phyloP scores from a whole-genome alignment of 2,888 invertebrate species.

The Philonicus albiceps region DNA sequence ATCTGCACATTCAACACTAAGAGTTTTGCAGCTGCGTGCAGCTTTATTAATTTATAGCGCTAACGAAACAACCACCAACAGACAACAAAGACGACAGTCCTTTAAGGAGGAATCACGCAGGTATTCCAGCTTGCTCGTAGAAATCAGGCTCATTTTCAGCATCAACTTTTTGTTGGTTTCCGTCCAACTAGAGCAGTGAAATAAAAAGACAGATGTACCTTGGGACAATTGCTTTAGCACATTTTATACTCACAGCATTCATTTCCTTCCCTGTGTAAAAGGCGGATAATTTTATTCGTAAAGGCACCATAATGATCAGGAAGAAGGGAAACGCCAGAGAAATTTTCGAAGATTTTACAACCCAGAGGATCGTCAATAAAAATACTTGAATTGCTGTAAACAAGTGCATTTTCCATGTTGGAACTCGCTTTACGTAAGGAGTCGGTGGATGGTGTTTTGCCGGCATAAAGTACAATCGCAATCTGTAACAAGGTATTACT shows the following conservation, averaged over 20 bases:
- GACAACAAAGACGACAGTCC: neutral
- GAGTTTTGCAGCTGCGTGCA: neutral
- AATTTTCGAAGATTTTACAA: conserved; percentile 87
- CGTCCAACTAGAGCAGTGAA: conserved; percentile 74
- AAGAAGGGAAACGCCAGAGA: conserved; percentile 95
- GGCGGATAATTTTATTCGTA: conserved; percentile 76
- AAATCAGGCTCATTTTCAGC: conserved; percentile 92
- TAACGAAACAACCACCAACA: neutral
- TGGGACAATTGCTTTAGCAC: too few species aligned
- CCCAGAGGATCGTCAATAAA: conserved; percentile 81
- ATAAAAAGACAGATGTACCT: neutral
- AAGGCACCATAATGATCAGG: conserved; percentile 88
- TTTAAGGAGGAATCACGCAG: conserved; percentile 67
- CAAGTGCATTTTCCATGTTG: conserved; percentile 89
- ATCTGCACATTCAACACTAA: neutral
- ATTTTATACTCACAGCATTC: conserved; percentile 72
- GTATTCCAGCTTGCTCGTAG: conserved; percentile 89
- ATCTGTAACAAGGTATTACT: conserved; percentile 61
- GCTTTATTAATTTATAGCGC: neutral
- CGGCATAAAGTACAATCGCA: conserved; percentile 90
- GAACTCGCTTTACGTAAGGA: conserved; percentile 87
- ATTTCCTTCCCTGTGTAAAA: conserved; percentile 84
- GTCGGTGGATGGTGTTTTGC: conserved; percentile 94
- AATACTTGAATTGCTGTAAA: conserved; percentile 86
- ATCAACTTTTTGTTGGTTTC: conserved; percentile 80